These are phyloP conservation scores for Apogon talboti DNA, from an alignment of 2,797 vertebrate species.

Conservation along the genomic window DNA sequence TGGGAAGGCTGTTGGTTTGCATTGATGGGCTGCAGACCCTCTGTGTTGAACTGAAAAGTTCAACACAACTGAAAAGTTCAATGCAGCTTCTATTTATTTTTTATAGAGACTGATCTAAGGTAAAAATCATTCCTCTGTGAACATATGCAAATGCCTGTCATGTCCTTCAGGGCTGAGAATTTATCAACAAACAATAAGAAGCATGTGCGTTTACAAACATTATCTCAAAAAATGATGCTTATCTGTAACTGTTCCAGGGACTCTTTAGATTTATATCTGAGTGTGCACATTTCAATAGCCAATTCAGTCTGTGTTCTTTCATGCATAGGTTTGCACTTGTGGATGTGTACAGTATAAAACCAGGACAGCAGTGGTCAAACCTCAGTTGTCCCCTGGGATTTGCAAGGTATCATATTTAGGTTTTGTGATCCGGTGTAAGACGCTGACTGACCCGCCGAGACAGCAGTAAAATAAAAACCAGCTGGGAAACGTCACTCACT, in stretches of 20 bases:
- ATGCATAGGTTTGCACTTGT: conserved; percentile 27
- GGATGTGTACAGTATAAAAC: conserved; percentile 41
- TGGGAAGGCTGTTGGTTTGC: conserved; percentile 66
- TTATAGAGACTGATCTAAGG: conserved; percentile 46
- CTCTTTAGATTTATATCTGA: conserved; percentile 3
- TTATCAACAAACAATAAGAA: conserved; percentile 17
- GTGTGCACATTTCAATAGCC: conserved; percentile 1
- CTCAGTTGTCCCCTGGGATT: conserved; percentile 65
- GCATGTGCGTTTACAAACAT: conserved; percentile 20
- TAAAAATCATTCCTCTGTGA: conserved; percentile 59
- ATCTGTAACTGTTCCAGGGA: conserved; percentile 19
- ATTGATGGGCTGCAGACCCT: conserved; percentile 64
- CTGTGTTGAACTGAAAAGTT: conserved; percentile 34
- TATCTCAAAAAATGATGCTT: not conserved
- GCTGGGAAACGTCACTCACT: conserved; percentile 71
- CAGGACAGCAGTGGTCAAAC: conserved; percentile 57
- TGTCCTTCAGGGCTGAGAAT: conserved; percentile 30
- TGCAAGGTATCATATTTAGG: conserved; percentile 70
- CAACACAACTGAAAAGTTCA: too few species aligned
- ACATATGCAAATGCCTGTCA: conserved; percentile 51
- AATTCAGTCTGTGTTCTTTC: conserved; percentile 24
- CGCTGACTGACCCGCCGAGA: conserved; percentile 67
- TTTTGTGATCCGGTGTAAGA: conserved; percentile 63
- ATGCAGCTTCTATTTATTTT: conserved; percentile 43
- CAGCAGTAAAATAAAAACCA: conserved; percentile 75